These are phyloP conservation scores for Anser brachyrhynchus DNA, from an alignment of 2,113 vertebrate genomes.

Conservation along the genomic window DNA sequence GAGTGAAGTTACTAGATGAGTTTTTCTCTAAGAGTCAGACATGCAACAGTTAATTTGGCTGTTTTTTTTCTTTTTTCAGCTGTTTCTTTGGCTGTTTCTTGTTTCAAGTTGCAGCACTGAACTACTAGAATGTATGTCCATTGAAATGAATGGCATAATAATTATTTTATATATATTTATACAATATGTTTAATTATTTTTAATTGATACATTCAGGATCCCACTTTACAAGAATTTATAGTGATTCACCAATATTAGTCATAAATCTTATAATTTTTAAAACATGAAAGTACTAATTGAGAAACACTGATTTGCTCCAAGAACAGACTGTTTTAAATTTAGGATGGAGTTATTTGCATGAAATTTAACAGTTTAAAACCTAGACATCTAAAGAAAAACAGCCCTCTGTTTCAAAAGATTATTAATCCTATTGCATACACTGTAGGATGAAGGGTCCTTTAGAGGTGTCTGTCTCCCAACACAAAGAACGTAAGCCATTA, in stretches of 20 bases:
- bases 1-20: not conserved
- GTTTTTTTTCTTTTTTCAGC: not conserved
- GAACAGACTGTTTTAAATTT: not conserved
- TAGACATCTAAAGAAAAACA: not conserved
- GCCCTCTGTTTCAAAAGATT: not conserved
- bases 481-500: not conserved
- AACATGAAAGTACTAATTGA: not conserved
- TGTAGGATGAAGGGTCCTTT: not conserved
- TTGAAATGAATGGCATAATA: not conserved
- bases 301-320: not conserved
- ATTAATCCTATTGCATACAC: not conserved
- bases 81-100: not conserved
- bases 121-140: not conserved
- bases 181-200: not conserved
- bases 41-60: not conserved
- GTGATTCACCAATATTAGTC: not conserved
- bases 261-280: not conserved
- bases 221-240: not conserved
- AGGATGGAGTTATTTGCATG: not conserved
- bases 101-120: not conserved
- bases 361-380: not conserved
- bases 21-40: not conserved
- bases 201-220: not conserved
- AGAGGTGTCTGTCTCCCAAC: not conserved
- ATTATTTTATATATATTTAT: not conserved